Evolutionary conservation across 2,888 invertebrate species (phyloP).

Genomic region (Beris chalybata): DNA sequence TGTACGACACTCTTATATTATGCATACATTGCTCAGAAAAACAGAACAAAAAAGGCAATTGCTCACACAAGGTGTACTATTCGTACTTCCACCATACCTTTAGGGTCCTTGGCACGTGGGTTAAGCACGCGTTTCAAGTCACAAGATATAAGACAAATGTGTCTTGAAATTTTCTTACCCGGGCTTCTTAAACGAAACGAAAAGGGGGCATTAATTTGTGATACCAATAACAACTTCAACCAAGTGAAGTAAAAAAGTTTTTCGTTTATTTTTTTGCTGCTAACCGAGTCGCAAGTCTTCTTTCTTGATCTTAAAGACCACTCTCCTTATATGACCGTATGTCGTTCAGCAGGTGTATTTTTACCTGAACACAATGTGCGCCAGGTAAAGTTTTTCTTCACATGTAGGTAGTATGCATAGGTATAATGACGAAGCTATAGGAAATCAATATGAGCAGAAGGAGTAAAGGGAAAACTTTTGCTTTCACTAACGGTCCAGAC

Average conservation of each 20-base stretch:
- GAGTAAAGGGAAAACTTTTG: too few relatives aligned
- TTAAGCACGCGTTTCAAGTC: conserved; percentile 36
- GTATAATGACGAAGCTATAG: too few relatives aligned
- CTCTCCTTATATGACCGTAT: conserved; percentile 22
- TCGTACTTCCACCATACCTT: background rate
- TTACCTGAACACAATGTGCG: conserved; percentile 6
- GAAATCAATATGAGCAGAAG: too few relatives aligned
- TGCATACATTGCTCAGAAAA: background rate
- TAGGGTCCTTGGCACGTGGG: conserved; percentile 31
- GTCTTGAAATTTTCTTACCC: conserved; percentile 14
- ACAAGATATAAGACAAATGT: conserved; percentile 33
- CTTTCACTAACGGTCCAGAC: too few relatives aligned
- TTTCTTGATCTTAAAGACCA: conserved; percentile 5
- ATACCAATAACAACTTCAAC: background rate
- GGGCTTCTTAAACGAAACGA: conserved; percentile 4
- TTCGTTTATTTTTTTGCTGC: conserved; percentile 5
- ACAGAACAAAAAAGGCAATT: background rate
- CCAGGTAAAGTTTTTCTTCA: too few relatives aligned
- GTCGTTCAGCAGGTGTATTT: conserved; percentile 35
- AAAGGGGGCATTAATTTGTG: conserved; percentile 5
- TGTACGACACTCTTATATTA: too few relatives aligned
- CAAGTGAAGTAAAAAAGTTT: conserved; percentile 25
- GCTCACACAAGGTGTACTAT: conserved; percentile 24
- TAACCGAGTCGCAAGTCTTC: background rate
- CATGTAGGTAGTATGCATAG: too few relatives aligned